phyloP scores from a whole-genome alignment of 1,140 invertebrate genomes.

The Bombus impatiens region DNA sequence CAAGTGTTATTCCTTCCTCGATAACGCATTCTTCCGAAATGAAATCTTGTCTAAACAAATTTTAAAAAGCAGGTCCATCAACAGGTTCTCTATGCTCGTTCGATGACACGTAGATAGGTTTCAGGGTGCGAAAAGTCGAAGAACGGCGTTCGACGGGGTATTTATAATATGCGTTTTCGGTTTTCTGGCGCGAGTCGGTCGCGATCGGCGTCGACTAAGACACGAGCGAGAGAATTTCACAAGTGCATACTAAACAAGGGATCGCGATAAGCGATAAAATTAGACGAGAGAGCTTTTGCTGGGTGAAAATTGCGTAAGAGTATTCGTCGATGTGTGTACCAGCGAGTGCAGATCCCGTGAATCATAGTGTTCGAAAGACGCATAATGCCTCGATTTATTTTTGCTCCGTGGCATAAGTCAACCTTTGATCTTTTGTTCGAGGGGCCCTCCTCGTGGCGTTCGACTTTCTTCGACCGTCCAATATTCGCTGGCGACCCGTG shows the following conservation, averaged over 20 bases:
- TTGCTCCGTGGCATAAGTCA: constrained; percentile 17
- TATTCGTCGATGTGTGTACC: neutral
- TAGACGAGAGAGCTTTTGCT: constrained; percentile 26
- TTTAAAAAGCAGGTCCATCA: too few species aligned
- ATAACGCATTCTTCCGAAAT: neutral
- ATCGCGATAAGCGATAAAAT: constrained; percentile 44
- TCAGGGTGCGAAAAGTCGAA: neutral
- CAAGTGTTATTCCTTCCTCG: neutral
- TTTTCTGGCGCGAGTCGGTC: neutral
- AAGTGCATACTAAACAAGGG: neutral
- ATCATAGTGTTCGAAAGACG: constrained; percentile 46
- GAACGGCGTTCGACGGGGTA: neutral
- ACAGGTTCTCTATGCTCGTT: too few species aligned
- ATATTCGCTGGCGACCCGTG: neutral
- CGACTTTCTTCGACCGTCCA: constrained; percentile 14
- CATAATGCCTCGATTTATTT: constrained; percentile 57
- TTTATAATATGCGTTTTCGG: neutral
- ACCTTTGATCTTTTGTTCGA: constrained; percentile 44
- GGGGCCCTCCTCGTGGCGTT: neutral
- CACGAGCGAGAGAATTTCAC: neutral
- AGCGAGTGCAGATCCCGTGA: constrained; percentile 28
- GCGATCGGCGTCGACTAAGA: neutral
- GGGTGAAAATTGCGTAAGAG: constrained; percentile 45
- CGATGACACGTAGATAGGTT: neutral
- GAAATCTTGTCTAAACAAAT: neutral